These are phyloP conservation scores for Anoura caudifer DNA, from an alignment of 2,113 vertebrate species.

Conservation along the genomic window DNA sequence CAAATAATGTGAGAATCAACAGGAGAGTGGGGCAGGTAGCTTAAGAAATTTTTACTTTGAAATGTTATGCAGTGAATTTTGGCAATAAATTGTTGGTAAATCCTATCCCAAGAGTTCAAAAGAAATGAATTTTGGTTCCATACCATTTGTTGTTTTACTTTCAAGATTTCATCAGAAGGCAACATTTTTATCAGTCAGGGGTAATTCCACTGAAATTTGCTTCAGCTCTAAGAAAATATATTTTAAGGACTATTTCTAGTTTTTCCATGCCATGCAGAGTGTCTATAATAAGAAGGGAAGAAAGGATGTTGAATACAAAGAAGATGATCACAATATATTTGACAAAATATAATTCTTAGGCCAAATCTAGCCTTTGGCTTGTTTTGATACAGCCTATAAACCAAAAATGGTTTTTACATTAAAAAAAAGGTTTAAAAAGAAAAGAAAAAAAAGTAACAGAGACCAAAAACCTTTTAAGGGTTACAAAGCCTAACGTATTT, in stretches of 20 bases:
- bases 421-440: neutral
- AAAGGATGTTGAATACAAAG: neutral
- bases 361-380: neutral
- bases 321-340: neutral
- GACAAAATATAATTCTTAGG: neutral
- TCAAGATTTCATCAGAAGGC: neutral
- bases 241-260: neutral
- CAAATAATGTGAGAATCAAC: neutral
- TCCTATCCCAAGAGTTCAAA: neutral
- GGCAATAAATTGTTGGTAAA: neutral
- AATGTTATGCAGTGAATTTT: neutral
- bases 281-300: neutral
- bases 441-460: neutral
- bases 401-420: neutral
- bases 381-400: neutral
- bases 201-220: neutral
- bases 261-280: neutral
- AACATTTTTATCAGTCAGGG: neutral
- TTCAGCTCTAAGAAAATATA: neutral
- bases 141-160: neutral
- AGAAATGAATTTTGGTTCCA: neutral
- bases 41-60: neutral
- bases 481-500: neutral
- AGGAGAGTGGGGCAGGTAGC: neutral
- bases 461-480: neutral